Base-by-base conservation (phyloP, 2,888 invertebrate genomes). In the Alcis repandata region DNA sequence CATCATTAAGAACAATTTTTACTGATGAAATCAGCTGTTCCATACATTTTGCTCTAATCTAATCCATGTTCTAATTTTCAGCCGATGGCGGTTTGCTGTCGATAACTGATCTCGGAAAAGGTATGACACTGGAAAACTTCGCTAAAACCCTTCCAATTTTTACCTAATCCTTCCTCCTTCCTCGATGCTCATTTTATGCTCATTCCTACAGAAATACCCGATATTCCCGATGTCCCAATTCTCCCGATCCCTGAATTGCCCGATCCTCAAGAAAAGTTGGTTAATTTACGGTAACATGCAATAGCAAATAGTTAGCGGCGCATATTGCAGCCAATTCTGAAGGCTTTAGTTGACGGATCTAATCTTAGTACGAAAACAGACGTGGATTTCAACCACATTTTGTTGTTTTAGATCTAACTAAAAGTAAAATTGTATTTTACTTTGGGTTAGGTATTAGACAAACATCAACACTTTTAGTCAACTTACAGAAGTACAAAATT, bases 181-280 rank as follows among this genome's bases (percentile, higher is more conserved):
- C 15, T 17, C 15, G 15, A 49, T 17, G 32, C 10, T 32, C 4
- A 59, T 60, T 48, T 15, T n/a, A 45, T 36, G 64, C n/a, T 15
- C 43, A 67, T 80, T 77, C 77, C 76, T 72, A 67, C 90, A 92
- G 92, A 91, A 72, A 84, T 89, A 77, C 88, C 88, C 64, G 89
- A 86, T 78, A 86, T 89, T 69, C 83, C 91, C 70, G 91, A 89
- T 75, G 82, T 89, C 80, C 87, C 79, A 82, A 82, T 75, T 74
- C 88, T 89, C 82, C 88, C 78, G 83, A 82, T 75, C 76, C 89
- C 87, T 59, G 89, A 85, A 68, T 59, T 84, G 70, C 80, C 87
- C 66, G 85, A 72, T 79, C 87, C 86, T 68, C 78, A 73, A 70
- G 81, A 84, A 66, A 83, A 80, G 91, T 91, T 86, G 87, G 91